These are phyloP conservation scores for Lophura nycthemera DNA, from an alignment of 2,113 vertebrate genomes.

Conservation along the genomic window DNA sequence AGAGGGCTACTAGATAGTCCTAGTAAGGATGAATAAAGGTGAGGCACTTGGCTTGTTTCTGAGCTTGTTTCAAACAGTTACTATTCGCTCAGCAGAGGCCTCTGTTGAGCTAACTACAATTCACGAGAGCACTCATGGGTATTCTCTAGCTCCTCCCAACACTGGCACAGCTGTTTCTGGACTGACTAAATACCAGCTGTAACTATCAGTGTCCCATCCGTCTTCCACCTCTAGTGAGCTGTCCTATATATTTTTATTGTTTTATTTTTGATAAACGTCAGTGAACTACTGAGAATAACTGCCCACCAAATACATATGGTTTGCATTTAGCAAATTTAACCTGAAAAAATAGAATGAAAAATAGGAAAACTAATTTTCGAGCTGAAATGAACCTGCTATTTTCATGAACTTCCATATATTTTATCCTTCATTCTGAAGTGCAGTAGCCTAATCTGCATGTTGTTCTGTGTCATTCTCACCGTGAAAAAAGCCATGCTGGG, in stretches of 20 bases:
- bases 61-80: neutral
- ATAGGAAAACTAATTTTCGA: neutral
- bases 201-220: neutral
- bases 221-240: neutral
- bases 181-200: neutral
- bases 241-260: neutral
- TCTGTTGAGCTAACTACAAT: neutral
- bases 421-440: neutral
- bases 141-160: neutral
- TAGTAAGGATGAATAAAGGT: neutral
- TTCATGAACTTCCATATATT: neutral
- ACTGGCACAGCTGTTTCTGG: neutral
- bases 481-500: neutral
- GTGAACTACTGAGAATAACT: neutral
- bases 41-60: neutral
- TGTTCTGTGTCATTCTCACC: neutral
- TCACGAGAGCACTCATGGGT: neutral
- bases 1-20: neutral
- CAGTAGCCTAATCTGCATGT: neutral
- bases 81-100: constrained; percentile 2
- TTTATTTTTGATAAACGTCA: neutral
- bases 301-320: neutral
- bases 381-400: neutral
- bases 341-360: neutral
- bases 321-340: neutral